A percentile compares a stretch with the other conserved stretches of the same genome.
phyloP scores from a whole-genome alignment of 37 sponge, comb jelly and placozoan species.

The Chondrosia reniformis region DNA sequence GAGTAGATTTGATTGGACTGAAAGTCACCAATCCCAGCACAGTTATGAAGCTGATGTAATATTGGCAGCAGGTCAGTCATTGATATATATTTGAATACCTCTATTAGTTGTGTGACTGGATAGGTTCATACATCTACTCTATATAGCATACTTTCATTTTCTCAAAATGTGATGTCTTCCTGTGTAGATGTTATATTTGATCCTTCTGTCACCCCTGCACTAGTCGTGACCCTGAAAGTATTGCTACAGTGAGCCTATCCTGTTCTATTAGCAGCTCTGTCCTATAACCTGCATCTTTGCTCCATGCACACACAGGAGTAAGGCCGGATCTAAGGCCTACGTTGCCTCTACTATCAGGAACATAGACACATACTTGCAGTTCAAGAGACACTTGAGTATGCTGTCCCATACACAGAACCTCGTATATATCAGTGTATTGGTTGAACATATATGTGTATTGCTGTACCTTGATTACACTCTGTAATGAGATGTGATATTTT shows the following conservation, averaged over 20 bases:
- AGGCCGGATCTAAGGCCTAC: background rate
- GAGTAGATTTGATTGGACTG: background rate
- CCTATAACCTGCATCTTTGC: background rate
- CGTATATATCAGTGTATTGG: no score
- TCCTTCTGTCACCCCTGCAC: constrained; percentile 9
- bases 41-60: background rate
- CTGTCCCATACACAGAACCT: no score
- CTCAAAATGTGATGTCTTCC: background rate
- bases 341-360: constrained; percentile 50
- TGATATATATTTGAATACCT: no score
- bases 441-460: no score
- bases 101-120: no score
- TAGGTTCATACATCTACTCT: background rate
- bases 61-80: no score
- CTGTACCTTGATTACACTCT: no score
- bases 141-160: background rate
- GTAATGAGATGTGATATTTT: no score
- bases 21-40: background rate
- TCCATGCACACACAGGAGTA: background rate
- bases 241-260: constrained; percentile 39
- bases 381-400: constrained; percentile 33
- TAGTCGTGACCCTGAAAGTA: constrained; percentile 5
- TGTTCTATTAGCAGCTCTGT: no score
- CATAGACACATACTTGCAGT: constrained; percentile 39
- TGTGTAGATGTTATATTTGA: constrained; percentile 72